Conservation (phyloP, 2,113 vertebrate species). For the Eretmochelys imbricata region DNA sequence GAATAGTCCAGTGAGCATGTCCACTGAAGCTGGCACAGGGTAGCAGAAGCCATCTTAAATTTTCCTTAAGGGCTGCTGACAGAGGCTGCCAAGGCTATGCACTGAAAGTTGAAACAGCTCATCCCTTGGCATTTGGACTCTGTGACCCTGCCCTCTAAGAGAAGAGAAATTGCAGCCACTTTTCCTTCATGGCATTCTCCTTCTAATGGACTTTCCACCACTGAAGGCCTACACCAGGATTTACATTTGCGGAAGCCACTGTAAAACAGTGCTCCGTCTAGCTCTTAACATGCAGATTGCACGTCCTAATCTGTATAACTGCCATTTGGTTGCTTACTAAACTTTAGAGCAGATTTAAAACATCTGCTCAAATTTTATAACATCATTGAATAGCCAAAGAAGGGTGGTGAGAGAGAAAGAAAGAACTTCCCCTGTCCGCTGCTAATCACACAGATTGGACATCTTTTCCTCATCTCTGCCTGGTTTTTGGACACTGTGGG, state of each 20-base stretch:
- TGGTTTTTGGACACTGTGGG: neutral
- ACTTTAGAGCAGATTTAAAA: neutral
- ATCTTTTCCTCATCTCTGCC: neutral
- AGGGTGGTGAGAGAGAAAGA: no score
- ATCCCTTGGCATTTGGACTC: rapidly evolving
- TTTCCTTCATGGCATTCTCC: neutral
- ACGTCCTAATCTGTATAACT: neutral
- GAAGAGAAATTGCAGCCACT: neutral
- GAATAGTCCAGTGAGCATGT: neutral
- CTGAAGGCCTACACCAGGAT: neutral
- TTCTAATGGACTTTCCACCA: neutral
- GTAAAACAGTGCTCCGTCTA: neutral
- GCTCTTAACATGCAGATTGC: neutral
- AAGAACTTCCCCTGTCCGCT: neutral
- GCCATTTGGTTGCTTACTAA: neutral
- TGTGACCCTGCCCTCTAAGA: neutral
- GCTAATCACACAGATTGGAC: neutral
- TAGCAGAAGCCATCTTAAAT: neutral
- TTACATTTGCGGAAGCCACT: neutral
- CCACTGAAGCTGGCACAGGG: no score
- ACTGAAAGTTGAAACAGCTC: neutral
- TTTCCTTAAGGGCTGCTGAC: neutral
- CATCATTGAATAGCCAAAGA: neutral
- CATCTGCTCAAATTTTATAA: neutral
- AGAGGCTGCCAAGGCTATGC: rapidly evolving